phyloP scores from a whole-genome alignment of 2,113 vertebrate species.

The Etheostoma cragini region DNA sequence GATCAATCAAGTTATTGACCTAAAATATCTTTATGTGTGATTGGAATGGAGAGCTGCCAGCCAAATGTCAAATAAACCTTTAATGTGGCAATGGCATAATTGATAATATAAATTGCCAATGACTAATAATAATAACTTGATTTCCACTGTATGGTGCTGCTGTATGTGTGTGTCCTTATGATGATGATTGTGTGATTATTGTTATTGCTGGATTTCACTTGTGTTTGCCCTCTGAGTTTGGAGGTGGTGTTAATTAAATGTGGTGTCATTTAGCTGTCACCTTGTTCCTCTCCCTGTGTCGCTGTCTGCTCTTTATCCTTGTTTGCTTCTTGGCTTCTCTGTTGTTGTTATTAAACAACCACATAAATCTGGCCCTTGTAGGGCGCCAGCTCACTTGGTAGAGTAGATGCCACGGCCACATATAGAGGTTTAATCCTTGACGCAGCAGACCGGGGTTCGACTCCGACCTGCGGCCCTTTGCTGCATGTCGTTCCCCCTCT shows the following conservation, averaged over 20 bases:
- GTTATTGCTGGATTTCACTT: slow-evolving; percentile 9
- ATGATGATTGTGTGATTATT: neutral
- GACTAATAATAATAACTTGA: neutral
- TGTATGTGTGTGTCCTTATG: neutral
- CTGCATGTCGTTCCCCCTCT: too few relatives aligned
- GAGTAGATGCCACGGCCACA: too few relatives aligned
- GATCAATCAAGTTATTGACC: neutral
- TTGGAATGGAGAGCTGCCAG: neutral
- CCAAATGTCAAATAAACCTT: neutral
- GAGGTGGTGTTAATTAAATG: slow-evolving; percentile 71
- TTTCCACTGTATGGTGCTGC: neutral
- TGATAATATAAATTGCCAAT: neutral
- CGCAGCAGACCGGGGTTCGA: too few relatives aligned
- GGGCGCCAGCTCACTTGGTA: too few relatives aligned
- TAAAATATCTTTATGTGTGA: neutral
- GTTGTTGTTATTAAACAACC: slow-evolving; percentile 24
- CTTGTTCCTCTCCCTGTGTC: slow-evolving; percentile 36
- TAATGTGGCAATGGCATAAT: neutral
- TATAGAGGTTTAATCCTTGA: too few relatives aligned
- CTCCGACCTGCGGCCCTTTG: too few relatives aligned
- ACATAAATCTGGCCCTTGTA: neutral
- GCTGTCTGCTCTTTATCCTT: slow-evolving; percentile 5
- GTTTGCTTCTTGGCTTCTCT: neutral
- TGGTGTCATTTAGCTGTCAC: slow-evolving; percentile 46
- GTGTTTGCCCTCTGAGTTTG: slow-evolving; percentile 45